These are phyloP conservation scores for Griposia aprilina DNA, from an alignment of 2,888 invertebrate genomes.

Conservation along the genomic window DNA sequence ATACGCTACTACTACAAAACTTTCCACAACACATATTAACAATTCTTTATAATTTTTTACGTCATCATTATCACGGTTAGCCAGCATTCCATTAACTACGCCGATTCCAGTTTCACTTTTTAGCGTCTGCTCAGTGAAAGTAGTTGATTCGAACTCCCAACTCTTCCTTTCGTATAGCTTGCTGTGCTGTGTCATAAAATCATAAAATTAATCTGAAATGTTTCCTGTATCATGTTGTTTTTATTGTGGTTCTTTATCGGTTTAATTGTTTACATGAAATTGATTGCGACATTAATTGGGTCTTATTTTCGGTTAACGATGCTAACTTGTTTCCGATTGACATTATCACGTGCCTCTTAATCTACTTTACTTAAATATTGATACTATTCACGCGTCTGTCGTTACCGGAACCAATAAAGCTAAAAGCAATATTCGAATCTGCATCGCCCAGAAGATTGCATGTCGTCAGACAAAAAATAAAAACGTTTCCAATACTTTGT, in stretches of 20 bases:
- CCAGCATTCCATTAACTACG: constrained; percentile 77
- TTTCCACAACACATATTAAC: constrained; percentile 64
- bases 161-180: constrained; percentile 85
- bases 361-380: not conserved
- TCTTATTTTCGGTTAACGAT: not conserved
- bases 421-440: constrained; percentile 1
- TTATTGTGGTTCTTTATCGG: constrained; percentile 28
- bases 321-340: constrained; percentile 22
- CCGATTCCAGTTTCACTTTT: constrained; percentile 89
- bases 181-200: constrained; percentile 69
- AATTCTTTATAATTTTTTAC: constrained; percentile 66
- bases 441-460: not conserved
- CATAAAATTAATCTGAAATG: constrained; percentile 69
- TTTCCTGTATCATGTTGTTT: constrained; percentile 39
- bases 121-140: constrained; percentile 88
- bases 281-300: not conserved
- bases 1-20: constrained; percentile 45
- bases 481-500: not conserved
- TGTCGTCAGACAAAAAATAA: not conserved
- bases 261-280: constrained; percentile 51
- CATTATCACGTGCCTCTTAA: constrained; percentile 9
- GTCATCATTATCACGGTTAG: constrained; percentile 80
- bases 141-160: constrained; percentile 82
- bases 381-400: not conserved
- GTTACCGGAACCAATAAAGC: constrained; percentile 10